phyloP scores from a whole-genome alignment of 2,888 invertebrate genomes.

The Agrotis puta region DNA sequence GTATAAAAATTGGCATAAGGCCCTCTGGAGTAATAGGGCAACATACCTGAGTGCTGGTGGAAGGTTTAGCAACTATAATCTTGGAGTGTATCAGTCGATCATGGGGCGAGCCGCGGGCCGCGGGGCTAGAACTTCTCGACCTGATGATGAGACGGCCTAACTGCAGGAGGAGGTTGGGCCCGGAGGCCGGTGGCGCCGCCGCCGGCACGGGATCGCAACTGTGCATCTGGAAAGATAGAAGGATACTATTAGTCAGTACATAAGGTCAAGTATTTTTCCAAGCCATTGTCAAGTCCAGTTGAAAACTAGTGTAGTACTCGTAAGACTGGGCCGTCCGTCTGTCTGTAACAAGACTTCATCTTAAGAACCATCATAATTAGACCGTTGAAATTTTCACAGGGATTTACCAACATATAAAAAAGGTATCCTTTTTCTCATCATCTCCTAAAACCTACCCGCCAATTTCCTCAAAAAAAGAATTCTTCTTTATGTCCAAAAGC shows the following conservation, averaged over 20 bases:
- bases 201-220: slow-evolving; percentile 83
- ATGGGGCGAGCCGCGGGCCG: slow-evolving; percentile 74
- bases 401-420: too few relatives aligned
- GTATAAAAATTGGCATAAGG: too few relatives aligned
- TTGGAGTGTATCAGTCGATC: slow-evolving; percentile 78
- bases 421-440: too few relatives aligned
- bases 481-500: neutral
- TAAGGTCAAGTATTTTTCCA: too few relatives aligned
- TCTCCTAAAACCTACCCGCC: neutral
- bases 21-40: slow-evolving; percentile 19
- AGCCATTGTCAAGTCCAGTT: too few relatives aligned
- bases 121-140: slow-evolving; percentile 89
- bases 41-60: slow-evolving; percentile 75
- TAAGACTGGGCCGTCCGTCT: too few relatives aligned
- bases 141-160: slow-evolving; percentile 92
- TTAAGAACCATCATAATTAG: too few relatives aligned
- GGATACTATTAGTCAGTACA: neutral
- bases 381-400: too few relatives aligned
- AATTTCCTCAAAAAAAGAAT: neutral
- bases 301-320: too few relatives aligned
- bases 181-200: slow-evolving; percentile 78
- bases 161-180: slow-evolving; percentile 90
- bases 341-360: too few relatives aligned
- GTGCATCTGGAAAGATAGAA: slow-evolving; percentile 83
- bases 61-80: slow-evolving; percentile 75